phyloP scores from a whole-genome alignment of 2,888 invertebrate genomes.

The Dioctria linearis region DNA sequence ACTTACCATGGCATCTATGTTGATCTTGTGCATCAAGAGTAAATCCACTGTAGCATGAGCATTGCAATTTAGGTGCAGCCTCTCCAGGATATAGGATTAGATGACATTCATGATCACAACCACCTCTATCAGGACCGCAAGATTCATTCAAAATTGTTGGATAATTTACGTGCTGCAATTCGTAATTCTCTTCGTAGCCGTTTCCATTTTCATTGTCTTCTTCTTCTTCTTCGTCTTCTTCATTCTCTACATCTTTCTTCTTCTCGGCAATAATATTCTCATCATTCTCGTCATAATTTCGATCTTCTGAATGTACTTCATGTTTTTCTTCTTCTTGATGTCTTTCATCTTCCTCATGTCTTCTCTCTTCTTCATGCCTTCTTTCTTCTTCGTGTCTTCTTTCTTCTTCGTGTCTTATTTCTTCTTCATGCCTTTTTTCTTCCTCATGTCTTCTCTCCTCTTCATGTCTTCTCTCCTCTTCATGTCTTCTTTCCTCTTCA shows the following conservation, averaged over 20 bases:
- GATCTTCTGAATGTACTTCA: conserved; percentile 30
- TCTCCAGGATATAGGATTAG: conserved; percentile 68
- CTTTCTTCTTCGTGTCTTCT: not conserved
- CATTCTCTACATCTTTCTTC: conserved; percentile 61
- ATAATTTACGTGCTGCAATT: not conserved
- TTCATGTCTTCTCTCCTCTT: not conserved
- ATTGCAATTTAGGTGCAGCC: conserved; percentile 66
- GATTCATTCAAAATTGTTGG: conserved; percentile 61
- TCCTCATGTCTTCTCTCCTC: not conserved
- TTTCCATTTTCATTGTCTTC: not conserved
- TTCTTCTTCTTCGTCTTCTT: conserved; percentile 44
- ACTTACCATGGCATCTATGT: conserved; percentile 67
- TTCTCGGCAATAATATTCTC: conserved; percentile 61
- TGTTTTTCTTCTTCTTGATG: conserved; percentile 12
- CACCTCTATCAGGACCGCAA: conserved; percentile 71
- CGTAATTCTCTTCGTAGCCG: conserved; percentile 5
- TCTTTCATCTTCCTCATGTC: conserved; percentile 25
- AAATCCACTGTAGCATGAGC: conserved; percentile 70
- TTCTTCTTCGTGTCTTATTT: not conserved
- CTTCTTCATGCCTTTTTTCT: not conserved
- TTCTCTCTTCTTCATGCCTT: conserved; percentile 18
- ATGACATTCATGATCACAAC: conserved; percentile 73
- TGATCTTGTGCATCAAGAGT: conserved; percentile 71
- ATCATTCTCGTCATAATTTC: conserved; percentile 26
- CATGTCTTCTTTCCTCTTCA: not conserved